phyloP scores from a whole-genome alignment of 2,888 invertebrate genomes.

The Scaeva pyrastri region DNA sequence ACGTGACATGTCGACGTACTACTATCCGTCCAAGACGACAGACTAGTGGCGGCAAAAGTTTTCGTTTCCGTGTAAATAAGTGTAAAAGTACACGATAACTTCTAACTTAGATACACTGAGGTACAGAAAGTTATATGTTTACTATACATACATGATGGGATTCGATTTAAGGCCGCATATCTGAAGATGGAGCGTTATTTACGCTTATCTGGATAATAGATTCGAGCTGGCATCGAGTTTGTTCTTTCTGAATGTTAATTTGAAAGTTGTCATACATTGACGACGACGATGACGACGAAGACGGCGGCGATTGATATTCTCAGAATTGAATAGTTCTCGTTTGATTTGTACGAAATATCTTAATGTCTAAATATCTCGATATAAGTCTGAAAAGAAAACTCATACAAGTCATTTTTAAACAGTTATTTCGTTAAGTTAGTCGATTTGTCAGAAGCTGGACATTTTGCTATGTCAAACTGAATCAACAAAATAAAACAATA shows the following conservation, averaged over 20 bases:
- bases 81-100: constrained; percentile 37
- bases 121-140: background rate
- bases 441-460: no score
- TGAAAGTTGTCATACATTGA: constrained; percentile 38
- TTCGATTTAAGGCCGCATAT: constrained; percentile 2
- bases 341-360: background rate
- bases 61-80: constrained; percentile 65
- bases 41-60: constrained; percentile 26
- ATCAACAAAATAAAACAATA: no score
- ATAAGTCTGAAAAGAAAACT: background rate
- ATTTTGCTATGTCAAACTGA: no score
- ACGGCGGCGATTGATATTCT: background rate
- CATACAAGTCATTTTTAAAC: background rate
- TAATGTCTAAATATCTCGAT: no score
- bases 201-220: constrained; percentile 23
- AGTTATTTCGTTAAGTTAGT: no score
- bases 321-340: constrained; percentile 5
- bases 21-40: constrained; percentile 20
- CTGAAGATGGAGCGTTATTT: constrained; percentile 1
- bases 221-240: constrained; percentile 4
- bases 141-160: background rate
- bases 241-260: constrained; percentile 46
- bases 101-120: background rate
- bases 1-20: constrained; percentile 64
- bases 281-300: no score